Percentiles rank a stretch among this genome's conserved stretches.
Conservation (phyloP, 2,113 vertebrate genomes). For the Laterallus jamaicensis region DNA sequence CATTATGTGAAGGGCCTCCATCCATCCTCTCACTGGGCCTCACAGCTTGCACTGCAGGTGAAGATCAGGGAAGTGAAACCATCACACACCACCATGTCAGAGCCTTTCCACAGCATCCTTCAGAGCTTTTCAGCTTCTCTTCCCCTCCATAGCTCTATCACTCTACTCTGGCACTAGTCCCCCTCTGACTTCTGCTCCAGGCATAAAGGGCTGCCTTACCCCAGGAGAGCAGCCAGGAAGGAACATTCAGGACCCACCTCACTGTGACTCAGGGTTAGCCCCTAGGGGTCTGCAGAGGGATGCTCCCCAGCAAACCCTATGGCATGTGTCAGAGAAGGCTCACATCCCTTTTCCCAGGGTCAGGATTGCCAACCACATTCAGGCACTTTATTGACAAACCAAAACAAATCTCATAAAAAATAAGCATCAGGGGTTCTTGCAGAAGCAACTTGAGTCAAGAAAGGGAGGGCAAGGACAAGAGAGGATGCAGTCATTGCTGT, state of each 20-base stretch:
- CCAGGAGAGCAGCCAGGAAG: neutral
- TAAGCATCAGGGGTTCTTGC: neutral
- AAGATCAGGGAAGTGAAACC: neutral
- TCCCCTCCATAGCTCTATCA: neutral
- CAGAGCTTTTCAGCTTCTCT: neutral
- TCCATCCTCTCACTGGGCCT: neutral
- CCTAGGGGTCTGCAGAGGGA: neutral
- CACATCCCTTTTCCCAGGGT: neutral
- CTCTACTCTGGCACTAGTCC: neutral
- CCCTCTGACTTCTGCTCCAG: neutral
- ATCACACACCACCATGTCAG: accelerated
- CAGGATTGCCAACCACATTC: neutral
- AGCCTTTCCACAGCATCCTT: neutral
- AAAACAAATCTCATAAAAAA: neutral
- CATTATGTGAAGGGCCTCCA: accelerated
- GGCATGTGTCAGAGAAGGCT: neutral
- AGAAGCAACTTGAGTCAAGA: neutral
- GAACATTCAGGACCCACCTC: neutral
- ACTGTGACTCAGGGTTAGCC: accelerated
- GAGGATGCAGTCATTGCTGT: neutral
- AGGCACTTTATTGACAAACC: neutral
- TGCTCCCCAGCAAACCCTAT: neutral
- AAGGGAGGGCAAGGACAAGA: neutral
- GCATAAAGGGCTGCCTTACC: too few species aligned
- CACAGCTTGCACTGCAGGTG: neutral